Base-by-base conservation (phyloP, 2,888 invertebrate species). In the Drosophila mettleri region DNA sequence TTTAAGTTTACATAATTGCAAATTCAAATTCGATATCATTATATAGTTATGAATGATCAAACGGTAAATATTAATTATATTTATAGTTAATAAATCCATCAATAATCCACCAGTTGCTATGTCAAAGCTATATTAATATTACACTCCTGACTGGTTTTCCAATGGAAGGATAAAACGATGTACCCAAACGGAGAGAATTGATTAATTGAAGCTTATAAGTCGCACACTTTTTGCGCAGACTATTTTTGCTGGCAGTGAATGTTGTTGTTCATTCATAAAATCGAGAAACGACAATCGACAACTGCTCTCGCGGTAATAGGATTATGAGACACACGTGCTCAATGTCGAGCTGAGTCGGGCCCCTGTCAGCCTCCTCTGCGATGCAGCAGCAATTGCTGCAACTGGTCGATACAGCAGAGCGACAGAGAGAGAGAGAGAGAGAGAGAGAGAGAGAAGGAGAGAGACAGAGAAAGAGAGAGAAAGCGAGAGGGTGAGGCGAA, bases 251-350 rank as follows among this genome's bases (percentile, higher is more conserved):
- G 49, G 29, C 36, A 39, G 62, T 63, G 59, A 57, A 2, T 45
- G 27, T 27, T 27, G 45, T 29, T 67, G 64, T 86, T 82, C 83
- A 84, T 84, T 84, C 88, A 84, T 78, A 86, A 88, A 84, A 69
- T 58, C 59, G 46, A 57, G 55, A 69, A 61, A 33, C 67, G 54
- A 51, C 51, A 65, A 67, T 61, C 68, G 45, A 73, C 69, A 76
- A 71, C 69, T 71, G 74, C 86, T 85, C 75, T 67, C 64, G 67
- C 51, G 74, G 77, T 88, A 87, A 87, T 88, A 87, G 88, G 86
- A 89, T 87, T 87, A 87, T 87, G 63, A 69, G 65, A 55, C 88
- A 88, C 88, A 86, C 88, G 89, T 89, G 86, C 89, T 86, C 88
- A 87, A 73, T 73, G 80, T 87, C 78, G 72, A 63, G 55, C 62